Conservation (phyloP, 2,797 vertebrate genomes). For the Oreortyx pictus region DNA sequence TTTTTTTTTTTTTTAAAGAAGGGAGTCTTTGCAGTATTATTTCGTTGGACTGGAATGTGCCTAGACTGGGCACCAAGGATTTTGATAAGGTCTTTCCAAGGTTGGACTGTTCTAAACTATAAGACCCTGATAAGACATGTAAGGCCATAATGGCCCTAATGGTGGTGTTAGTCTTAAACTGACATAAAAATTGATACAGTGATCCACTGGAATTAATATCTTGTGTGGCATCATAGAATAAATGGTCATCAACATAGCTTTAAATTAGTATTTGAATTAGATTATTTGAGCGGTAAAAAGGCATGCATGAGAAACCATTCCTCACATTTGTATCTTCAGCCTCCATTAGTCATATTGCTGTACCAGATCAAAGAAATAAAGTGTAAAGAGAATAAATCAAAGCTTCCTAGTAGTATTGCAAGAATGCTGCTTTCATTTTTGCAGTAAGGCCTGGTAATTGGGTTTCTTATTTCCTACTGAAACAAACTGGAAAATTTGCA, state of each 20-base stretch:
- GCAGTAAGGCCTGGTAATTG: background rate
- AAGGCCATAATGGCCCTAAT: background rate
- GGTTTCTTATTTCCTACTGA: background rate
- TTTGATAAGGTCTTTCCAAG: slow-evolving; percentile 39
- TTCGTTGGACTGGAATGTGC: slow-evolving; percentile 36
- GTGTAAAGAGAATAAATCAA: background rate
- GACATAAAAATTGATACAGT: background rate
- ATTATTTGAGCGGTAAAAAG: background rate
- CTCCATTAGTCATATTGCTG: background rate
- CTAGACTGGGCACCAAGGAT: slow-evolving; percentile 2
- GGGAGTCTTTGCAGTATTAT: background rate
- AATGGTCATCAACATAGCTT: background rate
- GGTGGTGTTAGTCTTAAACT: background rate
- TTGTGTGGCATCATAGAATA: background rate
- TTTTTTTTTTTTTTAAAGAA: background rate
- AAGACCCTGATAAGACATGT: slow-evolving; percentile 27
- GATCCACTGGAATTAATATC: background rate
- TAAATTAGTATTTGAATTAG: background rate
- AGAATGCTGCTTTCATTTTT: background rate
- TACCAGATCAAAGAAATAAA: background rate
- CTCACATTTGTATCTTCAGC: background rate
- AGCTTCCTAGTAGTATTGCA: background rate
- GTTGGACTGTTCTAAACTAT: slow-evolving; percentile 7
- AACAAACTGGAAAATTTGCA: background rate
- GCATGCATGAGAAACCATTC: background rate